Evolutionary conservation across 2,113 vertebrate genomes (phyloP), one percentile per base, ranked within the genome.

Genomic region (Mionectes macconnelli): DNA sequence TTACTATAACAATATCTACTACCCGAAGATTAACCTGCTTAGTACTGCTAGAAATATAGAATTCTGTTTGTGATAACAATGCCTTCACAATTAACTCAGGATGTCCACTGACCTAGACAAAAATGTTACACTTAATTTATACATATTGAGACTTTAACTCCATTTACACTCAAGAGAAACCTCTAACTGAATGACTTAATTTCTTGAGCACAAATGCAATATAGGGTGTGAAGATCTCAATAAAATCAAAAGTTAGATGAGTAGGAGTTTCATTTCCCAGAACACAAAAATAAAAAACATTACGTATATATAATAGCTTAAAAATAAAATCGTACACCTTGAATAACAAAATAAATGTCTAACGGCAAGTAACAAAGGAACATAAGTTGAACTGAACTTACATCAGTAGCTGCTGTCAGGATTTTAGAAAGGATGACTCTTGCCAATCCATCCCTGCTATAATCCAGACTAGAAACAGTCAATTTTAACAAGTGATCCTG

Each of bases 391-490:
- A 53, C 39, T 23, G 20, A 89, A 97, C 99, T 98, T 98, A 99
- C 99, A 94, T 99, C 99, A 84, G 99, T 99, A 97, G 99, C 98
- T 96, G 99, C 99, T 28, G 99, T 99, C 94, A 99, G 97, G 94
- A 99, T 99, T 98, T 99, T 99, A 42, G 99, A 99, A 94, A 99
- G 99, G 69, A 99, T 99, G 83, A 99, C 99, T 97, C 99, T 98
- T 73, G 99, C 99, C 91, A 99, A 97, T 30, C 99, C 99, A 87
- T 99, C 99, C 94, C 99, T 98, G 96, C 99, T 99, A 92, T 99
- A 99, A 97, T 99, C 99, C 97, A 99, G 98, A 84, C 99, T 99
- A 93, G 99, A 99, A 88, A 99, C 98, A 16, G 99, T 99, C 85
- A 99, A 95, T 97, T 99, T 99, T 86, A 99, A 97, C 97, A 99